Conservation (phyloP, 2,113 vertebrate species). For the Gracilinanus agilis region DNA sequence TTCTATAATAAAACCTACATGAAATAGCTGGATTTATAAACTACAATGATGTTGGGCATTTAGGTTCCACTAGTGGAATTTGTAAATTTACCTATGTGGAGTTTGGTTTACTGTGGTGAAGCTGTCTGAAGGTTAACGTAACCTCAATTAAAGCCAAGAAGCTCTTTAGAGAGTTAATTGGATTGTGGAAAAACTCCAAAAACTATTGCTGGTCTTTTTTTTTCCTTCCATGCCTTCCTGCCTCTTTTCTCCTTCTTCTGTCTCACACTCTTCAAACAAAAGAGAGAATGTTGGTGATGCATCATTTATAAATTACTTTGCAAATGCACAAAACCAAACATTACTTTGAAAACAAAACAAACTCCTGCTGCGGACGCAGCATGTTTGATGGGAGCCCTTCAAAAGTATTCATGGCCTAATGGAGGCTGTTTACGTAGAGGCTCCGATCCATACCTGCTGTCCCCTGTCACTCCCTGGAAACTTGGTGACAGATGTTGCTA, state of each 20-base stretch:
- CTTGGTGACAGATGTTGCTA: slow-evolving; percentile 95
- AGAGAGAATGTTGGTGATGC: slow-evolving; percentile 81
- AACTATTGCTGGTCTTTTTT: slow-evolving; percentile 60
- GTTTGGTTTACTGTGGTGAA: not conserved
- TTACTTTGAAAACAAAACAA: slow-evolving; percentile 90
- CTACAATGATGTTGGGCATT: not conserved
- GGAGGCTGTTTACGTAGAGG: slow-evolving; percentile 84
- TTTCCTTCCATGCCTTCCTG: slow-evolving; percentile 70
- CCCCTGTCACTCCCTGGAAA: slow-evolving; percentile 92
- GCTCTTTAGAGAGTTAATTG: slow-evolving; percentile 54
- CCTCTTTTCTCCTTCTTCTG: slow-evolving; percentile 27
- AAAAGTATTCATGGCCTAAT: slow-evolving; percentile 87
- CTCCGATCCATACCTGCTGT: slow-evolving; percentile 92
- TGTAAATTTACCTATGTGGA: not conserved
- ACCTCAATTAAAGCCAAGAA: slow-evolving; percentile 67
- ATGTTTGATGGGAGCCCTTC: slow-evolving; percentile 88
- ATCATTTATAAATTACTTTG: slow-evolving; percentile 91
- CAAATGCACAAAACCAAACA: slow-evolving; percentile 86
- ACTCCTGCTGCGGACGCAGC: slow-evolving; percentile 82
- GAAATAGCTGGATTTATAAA: not conserved
- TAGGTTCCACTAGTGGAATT: rapidly evolving
- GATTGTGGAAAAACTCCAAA: slow-evolving; percentile 66
- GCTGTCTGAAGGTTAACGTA: slow-evolving; percentile 65
- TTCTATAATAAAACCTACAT: not conserved
- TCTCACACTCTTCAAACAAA: slow-evolving; percentile 62